These are phyloP conservation scores for Lepidocolaptes lacrymiger DNA, from an alignment of 2,797 vertebrate genomes.

Conservation along the genomic window DNA sequence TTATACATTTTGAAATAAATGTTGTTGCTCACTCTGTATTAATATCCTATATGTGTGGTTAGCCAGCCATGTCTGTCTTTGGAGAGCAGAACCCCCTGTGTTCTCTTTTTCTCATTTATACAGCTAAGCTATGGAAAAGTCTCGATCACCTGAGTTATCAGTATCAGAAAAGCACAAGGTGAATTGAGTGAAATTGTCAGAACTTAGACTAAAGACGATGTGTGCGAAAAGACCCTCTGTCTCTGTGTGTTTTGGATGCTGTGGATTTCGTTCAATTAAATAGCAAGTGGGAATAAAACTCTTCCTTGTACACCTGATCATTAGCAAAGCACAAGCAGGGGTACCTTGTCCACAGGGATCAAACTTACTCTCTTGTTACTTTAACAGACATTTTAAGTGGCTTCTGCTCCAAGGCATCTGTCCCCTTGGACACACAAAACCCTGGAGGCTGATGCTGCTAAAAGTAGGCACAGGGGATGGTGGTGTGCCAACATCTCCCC, in stretches of 20 bases:
- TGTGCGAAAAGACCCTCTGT: not conserved
- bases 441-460: not conserved
- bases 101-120: constrained; percentile 33
- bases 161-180: not conserved
- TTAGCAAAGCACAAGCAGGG: not conserved
- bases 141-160: not conserved
- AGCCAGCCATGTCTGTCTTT: not conserved
- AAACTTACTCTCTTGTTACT: not conserved
- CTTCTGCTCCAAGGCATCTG: not conserved
- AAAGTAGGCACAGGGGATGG: not conserved
- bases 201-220: not conserved
- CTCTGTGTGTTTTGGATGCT: not conserved
- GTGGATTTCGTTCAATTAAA: not conserved
- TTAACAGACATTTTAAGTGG: not conserved
- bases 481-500: not conserved
- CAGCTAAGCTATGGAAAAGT: not conserved
- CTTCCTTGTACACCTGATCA: not conserved
- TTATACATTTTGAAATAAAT: constrained; percentile 8
- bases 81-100: not conserved
- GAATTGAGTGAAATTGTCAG: not conserved
- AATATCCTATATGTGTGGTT: not conserved
- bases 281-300: not conserved
- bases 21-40: not conserved
- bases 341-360: not conserved
- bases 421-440: not conserved